Conservation (phyloP, 2,888 invertebrate species). For the Clepsis dumicolana region DNA sequence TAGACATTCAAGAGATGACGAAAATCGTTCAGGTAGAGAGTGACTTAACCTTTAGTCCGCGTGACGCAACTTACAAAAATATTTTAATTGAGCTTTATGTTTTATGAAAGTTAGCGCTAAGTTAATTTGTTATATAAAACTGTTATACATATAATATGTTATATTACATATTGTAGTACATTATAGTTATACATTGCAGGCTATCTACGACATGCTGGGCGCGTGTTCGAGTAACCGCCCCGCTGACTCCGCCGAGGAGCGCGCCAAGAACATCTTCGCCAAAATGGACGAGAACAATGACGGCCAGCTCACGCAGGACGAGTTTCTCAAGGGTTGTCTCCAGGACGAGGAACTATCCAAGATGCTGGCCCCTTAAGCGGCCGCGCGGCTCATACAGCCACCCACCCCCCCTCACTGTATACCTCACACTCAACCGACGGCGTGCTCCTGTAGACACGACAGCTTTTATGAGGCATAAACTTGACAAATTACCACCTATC, state of each 20-base stretch:
- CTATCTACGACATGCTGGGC: conserved; percentile 99
- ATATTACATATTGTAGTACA: no score
- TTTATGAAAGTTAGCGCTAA: not conserved
- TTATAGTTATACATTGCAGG: no score
- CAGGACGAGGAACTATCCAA: conserved; percentile 98
- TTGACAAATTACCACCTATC: conserved; percentile 16
- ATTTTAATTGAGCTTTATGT: not conserved
- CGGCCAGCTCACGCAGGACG: conserved; percentile 98
- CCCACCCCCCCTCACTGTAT: conserved; percentile 54
- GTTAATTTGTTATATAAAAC: no score
- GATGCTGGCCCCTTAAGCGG: conserved; percentile 95
- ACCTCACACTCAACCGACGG: conserved; percentile 68
- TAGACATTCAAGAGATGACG: conserved; percentile 99
- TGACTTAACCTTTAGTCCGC: not conserved
- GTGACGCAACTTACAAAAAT: not conserved
- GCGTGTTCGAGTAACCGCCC: conserved; percentile 98
- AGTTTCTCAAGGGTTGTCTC: conserved; percentile 98
- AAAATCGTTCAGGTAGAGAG: conserved; percentile 97
- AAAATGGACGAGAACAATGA: conserved; percentile 99
- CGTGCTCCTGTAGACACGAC: conserved; percentile 50
- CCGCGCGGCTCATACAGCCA: conserved; percentile 46
- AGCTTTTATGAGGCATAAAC: conserved; percentile 26
- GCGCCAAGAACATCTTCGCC: conserved; percentile 99
- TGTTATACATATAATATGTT: no score
- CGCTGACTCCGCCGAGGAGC: conserved; percentile 98